phyloP scores from a whole-genome alignment of 2,113 vertebrate species.

The Mixornis gularis region DNA sequence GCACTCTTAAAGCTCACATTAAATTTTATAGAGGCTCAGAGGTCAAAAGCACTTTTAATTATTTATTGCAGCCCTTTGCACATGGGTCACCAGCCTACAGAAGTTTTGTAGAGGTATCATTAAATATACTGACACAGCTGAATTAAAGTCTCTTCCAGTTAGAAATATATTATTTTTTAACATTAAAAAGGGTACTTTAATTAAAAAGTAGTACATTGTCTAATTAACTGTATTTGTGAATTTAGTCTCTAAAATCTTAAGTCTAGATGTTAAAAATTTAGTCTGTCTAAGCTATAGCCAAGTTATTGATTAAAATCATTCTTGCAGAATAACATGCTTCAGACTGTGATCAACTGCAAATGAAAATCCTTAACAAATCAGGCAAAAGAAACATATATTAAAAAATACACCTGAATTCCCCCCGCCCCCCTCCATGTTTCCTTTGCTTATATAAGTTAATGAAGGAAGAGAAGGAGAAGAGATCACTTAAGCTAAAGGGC shows the following conservation, averaged over 20 bases:
- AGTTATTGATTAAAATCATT: neutral
- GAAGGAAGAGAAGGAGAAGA: neutral
- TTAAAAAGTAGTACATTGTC: neutral
- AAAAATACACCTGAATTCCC: neutral
- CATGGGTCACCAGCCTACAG: neutral
- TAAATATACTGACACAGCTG: neutral
- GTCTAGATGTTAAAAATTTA: neutral
- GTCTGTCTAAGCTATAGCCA: neutral
- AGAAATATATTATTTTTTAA: neutral
- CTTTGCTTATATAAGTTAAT: neutral
- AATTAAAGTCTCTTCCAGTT: neutral
- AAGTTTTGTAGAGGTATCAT: neutral
- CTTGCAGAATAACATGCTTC: neutral
- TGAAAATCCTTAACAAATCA: constrained; percentile 2
- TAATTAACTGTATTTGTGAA: neutral
- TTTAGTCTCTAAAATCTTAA: neutral
- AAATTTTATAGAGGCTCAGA: neutral
- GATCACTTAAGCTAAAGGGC: constrained; percentile 1
- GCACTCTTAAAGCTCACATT: neutral
- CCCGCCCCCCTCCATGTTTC: accelerated
- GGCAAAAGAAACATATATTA: neutral
- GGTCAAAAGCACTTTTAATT: neutral
- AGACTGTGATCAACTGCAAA: neutral
- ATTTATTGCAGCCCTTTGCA: neutral
- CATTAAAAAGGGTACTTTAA: neutral